Base-by-base conservation (phyloP, 2,888 invertebrate species). In the Ommatoiulus sabulosus region DNA sequence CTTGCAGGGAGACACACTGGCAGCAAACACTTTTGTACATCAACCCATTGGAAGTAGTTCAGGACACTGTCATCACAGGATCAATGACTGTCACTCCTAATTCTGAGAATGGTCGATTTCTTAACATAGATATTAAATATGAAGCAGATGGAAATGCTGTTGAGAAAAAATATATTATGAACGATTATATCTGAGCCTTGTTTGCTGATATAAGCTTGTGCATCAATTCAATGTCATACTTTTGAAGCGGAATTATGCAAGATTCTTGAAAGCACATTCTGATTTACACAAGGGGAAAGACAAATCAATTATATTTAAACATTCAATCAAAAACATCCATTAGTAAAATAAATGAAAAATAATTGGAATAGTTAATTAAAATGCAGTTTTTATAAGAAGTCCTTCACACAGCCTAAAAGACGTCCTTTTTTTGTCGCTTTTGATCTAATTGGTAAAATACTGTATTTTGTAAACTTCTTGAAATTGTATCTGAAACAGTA, bases 1-100 rank as follows among this genome's bases (percentile, higher is more conserved):
- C 80, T 90, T 90, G 0, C 89, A 92, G 92, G 84, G 90, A 90
- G 46, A 92, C 92, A 3, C 92, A 92, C 89, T 92, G 92, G 92
- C 91, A 91, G 44, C 92, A 92, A 89, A 91, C 91, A 8, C 90
- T 91, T 48, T 89, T 92, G 84, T 91, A 91, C 89, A 63, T 92
- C 43, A 89, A 91, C 44, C 91, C 91, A 6, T 88, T 91, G 24
- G 88, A 88, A 44, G 92, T 92, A 0, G 89, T 90, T 88, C 92
- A 92, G 89, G 92, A 92, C 87, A 91, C 91, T 43, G 87, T 90
- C 20, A 91, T 92, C 20, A 90, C 89, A 46, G 92, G 92, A 17
- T 88, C 88, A 46, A 90, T 92, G 44, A 84, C 48, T 35, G 72
- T 89, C 7, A 72, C 46, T 17, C 89, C 89, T 10, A 89, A 52